Conservation (phyloP, 92 coral and sea anemone genomes). For the Palythoa caribaeorum region DNA sequence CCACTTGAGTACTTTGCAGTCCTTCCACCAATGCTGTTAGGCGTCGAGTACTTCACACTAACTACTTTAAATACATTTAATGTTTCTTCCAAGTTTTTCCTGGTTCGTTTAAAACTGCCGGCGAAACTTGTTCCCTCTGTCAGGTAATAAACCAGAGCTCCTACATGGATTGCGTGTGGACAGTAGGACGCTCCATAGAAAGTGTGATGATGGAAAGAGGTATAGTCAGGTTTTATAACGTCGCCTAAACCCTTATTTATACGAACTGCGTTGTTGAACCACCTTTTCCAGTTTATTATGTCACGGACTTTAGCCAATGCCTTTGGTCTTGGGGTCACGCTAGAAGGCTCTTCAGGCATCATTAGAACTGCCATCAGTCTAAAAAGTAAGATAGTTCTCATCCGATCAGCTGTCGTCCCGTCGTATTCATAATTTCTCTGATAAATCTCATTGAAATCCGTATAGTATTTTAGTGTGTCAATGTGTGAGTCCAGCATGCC, state of each 20-base stretch:
- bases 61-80: conserved; percentile 51
- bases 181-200: conserved; percentile 74
- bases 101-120: not conserved
- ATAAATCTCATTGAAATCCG: conserved; percentile 67
- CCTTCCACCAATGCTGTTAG: conserved; percentile 66
- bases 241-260: conserved; percentile 49
- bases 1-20: conserved; percentile 7
- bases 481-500: not conserved
- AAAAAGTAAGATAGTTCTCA: conserved; percentile 57
- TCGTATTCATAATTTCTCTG: conserved; percentile 39
- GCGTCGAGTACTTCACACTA: conserved; percentile 68
- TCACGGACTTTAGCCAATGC: conserved; percentile 67
- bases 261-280: not conserved
- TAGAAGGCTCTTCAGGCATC: conserved; percentile 60
- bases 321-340: conserved; percentile 40
- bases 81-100: conserved; percentile 47
- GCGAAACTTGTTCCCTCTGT: conserved; percentile 54
- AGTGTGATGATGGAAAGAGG: conserved; percentile 68
- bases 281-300: conserved; percentile 45
- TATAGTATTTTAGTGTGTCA: conserved; percentile 63
- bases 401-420: conserved; percentile 62
- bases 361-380: conserved; percentile 68
- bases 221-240: conserved; percentile 71
- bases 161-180: conserved; percentile 68
- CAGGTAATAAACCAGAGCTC: conserved; percentile 59